Base-by-base conservation (phyloP, 2,888 invertebrate species). In the Torymus aiolomorphi region DNA sequence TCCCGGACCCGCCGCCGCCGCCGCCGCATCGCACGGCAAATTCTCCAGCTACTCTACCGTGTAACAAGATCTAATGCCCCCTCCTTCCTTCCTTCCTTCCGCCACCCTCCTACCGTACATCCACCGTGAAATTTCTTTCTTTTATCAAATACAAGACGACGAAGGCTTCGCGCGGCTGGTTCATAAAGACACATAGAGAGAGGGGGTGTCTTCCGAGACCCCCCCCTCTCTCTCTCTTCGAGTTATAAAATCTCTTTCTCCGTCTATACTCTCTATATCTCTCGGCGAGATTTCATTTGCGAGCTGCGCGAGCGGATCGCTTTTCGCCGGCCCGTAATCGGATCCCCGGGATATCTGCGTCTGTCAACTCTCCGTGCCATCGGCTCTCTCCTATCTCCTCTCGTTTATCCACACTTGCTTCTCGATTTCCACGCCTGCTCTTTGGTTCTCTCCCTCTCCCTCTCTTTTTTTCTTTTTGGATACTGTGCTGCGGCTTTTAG, bases 261-360 rank as follows among this genome's bases (percentile, higher is more conserved):
- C 66, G 13, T 31, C 3, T 31, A 31, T 3, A 5, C 52, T 72
- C 31, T 31, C 31, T 31, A 3, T 31, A 3, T 31, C 31, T 31
- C 31, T 31, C 56, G 63, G 69, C 76, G 73, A 69, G 74, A 80
- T 80, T 80, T 80, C 77, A 80, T 80, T 80, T 71, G 70, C 52
- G 31, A 31, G 31, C 31, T 31, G 31, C 57, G 74, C 57, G 77
- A 74, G 31, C 80, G 74, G 73, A 76, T 78, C 81, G 63, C 75
- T 71, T 76, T 80, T 61, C 70, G 65, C 67, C 24, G 52, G 49
- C 20, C 74, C 54, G 88, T 89, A 88, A 89, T 88, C 85, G 87
- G 87, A 89, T 88, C 86, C 85, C 85, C 86, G 5, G 31, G 31
- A 31, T 31, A 88, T 88, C 87, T 85, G 83, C 85, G 86, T 87